These are phyloP conservation scores for Dipodomys spectabilis DNA, from an alignment of 2,113 vertebrate species.

Conservation along the genomic window DNA sequence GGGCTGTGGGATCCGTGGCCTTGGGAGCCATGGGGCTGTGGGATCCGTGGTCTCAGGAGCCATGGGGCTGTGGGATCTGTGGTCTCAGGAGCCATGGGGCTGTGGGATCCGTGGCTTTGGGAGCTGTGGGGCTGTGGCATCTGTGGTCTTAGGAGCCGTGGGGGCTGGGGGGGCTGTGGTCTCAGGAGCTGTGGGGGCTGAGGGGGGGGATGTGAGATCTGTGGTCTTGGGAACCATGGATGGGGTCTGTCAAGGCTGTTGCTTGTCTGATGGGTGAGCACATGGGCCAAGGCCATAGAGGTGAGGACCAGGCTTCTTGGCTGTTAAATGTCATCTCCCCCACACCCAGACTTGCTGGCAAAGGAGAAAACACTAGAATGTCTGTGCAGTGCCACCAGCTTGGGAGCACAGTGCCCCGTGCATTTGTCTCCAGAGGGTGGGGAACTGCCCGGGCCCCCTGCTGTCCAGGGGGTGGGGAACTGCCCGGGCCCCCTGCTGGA, in stretches of 20 bases:
- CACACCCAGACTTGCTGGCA: neutral
- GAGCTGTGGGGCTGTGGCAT: no score
- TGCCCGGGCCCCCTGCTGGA: neutral
- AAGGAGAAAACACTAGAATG: neutral
- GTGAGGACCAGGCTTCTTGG: neutral
- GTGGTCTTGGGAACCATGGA: no score
- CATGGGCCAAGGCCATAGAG: neutral
- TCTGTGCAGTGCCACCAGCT: neutral
- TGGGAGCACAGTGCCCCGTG: fast-evolving
- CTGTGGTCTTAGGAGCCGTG: no score
- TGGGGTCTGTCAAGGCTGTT: neutral
- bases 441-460: neutral
- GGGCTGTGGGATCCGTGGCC: no score
- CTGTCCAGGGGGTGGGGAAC: neutral
- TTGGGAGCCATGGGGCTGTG: no score
- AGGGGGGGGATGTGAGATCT: no score
- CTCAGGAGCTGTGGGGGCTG: no score
- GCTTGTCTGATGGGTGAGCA: neutral
- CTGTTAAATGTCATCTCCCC: neutral
- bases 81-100: no score
- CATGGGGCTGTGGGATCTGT: no score
- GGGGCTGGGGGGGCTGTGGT: no score
- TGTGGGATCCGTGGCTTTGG: no score
- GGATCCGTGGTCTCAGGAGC: no score
- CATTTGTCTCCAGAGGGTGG: neutral